These are phyloP conservation scores for Catharus fuscescens DNA, from an alignment of 2,113 vertebrate genomes.

Conservation along the genomic window DNA sequence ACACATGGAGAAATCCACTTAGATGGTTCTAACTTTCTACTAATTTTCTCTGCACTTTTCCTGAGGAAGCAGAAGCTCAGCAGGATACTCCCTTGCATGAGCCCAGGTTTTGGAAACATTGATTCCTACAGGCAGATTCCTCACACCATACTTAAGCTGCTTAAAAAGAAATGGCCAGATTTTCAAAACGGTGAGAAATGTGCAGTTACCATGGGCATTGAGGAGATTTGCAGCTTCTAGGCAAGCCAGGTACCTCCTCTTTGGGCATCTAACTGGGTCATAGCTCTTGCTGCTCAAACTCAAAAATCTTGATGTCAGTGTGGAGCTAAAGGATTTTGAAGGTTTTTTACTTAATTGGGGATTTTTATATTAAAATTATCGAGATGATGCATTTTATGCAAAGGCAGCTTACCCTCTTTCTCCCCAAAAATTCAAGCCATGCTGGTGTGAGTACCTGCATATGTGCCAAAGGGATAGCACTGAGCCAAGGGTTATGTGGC, in stretches of 20 bases:
- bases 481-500: background rate
- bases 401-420: background rate
- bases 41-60: background rate
- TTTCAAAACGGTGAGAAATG: background rate
- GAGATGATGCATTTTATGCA: background rate
- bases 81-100: background rate
- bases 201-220: background rate
- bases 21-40: background rate
- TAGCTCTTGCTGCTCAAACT: background rate
- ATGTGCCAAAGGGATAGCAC: background rate
- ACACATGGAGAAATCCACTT: background rate
- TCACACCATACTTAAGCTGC: background rate
- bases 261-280: background rate
- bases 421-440: background rate
- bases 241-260: background rate
- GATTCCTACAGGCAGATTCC: background rate
- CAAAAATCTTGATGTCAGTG: background rate
- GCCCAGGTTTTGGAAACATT: background rate
- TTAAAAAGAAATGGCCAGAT: background rate
- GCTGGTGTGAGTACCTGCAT: background rate
- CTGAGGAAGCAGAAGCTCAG: background rate
- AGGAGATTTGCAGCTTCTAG: background rate
- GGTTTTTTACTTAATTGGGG: background rate
- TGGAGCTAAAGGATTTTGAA: background rate
- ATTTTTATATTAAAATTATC: background rate